Base-by-base conservation (phyloP, 1,140 invertebrate genomes). In the Cardiocondyla obscurior region DNA sequence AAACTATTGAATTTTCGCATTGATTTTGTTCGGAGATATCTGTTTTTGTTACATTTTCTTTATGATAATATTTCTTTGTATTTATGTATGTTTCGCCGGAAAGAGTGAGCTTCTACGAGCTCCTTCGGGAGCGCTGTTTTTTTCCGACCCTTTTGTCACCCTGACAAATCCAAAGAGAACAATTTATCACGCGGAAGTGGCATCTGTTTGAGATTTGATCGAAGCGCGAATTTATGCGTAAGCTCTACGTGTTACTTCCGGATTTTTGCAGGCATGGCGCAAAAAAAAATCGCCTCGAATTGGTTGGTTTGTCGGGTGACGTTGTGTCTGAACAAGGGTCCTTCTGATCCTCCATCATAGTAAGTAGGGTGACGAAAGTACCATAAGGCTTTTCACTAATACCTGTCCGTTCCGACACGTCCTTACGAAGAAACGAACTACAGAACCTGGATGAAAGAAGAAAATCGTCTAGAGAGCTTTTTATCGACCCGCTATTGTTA, bases 311-410 rank as follows among this genome's bases (percentile, higher is more conserved):
- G 60, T 79, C 30, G 74, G 55, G 36, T 42, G 46, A 79, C 28
- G 58, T 76, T n/a, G 19, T 33, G 28, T 46, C 33, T 67, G 74
- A 79, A 65, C 44, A 65, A 77, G 60, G 10, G 62, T 55, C 39
- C 30, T 67, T n/a, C 46, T 33, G 62, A 79, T 33, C 36, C 74
- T 55, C 46, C 62, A 55, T 69, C 74, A 67, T 79, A 69, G 49
- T 79, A 53, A 79, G 33, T 67, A 79, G 25, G 62, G 62, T 79
- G 62, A 79, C 62, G 74, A 79, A 79, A 67, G 46, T 25, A 69
- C 49, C 62, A 10, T 33, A 51, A 33, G 36, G 74, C 62, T 67
- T 49, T 79, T 79, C 49, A 33, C 74, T 67, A 77, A 77, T 67
- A 46, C 44, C 33, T 42, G 60, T 67, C 74, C 58, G 33, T 79